Evolutionary conservation across 92 coral and sea anemone genomes (phyloP).

Genomic region (Parazoanthus swiftii): DNA sequence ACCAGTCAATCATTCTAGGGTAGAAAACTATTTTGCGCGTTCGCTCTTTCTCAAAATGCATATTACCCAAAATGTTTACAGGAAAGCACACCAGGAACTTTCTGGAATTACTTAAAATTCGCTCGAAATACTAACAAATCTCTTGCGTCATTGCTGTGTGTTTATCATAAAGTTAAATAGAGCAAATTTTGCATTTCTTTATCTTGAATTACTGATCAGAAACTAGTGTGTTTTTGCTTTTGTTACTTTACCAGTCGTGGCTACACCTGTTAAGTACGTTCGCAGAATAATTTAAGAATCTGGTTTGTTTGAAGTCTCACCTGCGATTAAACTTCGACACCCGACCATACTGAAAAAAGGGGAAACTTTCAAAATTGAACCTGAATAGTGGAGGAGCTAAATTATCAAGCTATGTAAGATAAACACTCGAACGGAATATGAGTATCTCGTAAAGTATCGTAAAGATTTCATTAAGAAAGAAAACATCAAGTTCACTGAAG

Average conservation of each 20-base stretch:
- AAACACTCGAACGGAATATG: background rate
- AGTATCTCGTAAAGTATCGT: background rate
- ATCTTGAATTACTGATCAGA: slow-evolving; percentile 1
- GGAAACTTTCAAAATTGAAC: background rate
- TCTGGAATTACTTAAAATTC: background rate
- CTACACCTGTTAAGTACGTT: background rate
- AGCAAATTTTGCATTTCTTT: slow-evolving; percentile 7
- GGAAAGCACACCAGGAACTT: background rate
- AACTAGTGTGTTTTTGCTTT: background rate
- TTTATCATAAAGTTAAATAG: background rate
- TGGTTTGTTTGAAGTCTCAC: background rate
- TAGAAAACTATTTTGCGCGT: background rate
- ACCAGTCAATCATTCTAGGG: background rate
- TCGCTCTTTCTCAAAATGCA: background rate
- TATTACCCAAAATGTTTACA: background rate
- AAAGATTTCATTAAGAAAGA: background rate
- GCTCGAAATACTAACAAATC: background rate
- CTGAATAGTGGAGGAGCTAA: too few species aligned
- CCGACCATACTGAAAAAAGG: background rate
- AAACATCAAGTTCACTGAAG: background rate
- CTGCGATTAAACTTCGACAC: background rate
- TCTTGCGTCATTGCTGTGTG: background rate
- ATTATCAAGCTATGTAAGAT: background rate
- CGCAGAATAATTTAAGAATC: too few species aligned
- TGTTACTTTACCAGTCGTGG: background rate